Conservation (phyloP, 2,888 invertebrate species). For the Melolontha melolontha region DNA sequence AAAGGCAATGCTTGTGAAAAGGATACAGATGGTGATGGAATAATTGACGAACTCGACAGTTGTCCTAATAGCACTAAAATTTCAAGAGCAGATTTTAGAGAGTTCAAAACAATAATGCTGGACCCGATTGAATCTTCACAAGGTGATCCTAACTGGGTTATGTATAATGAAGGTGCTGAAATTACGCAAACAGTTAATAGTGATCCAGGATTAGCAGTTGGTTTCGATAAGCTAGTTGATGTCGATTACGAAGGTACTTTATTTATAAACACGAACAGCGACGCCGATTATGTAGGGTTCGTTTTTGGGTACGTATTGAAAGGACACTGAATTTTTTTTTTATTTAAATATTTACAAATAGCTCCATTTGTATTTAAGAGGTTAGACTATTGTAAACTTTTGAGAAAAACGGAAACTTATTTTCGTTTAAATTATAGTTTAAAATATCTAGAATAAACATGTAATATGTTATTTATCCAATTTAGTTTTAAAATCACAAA, state of each 20-base stretch:
- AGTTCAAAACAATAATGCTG: conserved; percentile 89
- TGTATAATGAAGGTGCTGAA: conserved; percentile 91
- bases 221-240: conserved; percentile 87
- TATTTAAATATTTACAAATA: too few species aligned
- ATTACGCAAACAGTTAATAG: conserved; percentile 94
- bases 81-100: conserved; percentile 91
- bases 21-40: conserved; percentile 87
- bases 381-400: too few species aligned
- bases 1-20: conserved; percentile 87
- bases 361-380: too few species aligned
- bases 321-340: too few species aligned
- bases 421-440: too few species aligned
- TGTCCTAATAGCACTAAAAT: conserved; percentile 96
- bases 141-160: conserved; percentile 94
- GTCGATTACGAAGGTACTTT: conserved; percentile 97
- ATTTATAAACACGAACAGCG: conserved; percentile 90
- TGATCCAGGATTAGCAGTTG: conserved; percentile 95
- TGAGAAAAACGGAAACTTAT: too few species aligned
- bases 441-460: too few species aligned
- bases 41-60: conserved; percentile 84
- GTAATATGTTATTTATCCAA: too few species aligned
- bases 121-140: conserved; percentile 96
- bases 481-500: too few species aligned
- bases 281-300: conserved; percentile 97
- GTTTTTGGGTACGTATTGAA: conserved; percentile 77